These are phyloP conservation scores for Parochlus steinenii DNA, from an alignment of 2,888 invertebrate genomes.

Conservation along the genomic window DNA sequence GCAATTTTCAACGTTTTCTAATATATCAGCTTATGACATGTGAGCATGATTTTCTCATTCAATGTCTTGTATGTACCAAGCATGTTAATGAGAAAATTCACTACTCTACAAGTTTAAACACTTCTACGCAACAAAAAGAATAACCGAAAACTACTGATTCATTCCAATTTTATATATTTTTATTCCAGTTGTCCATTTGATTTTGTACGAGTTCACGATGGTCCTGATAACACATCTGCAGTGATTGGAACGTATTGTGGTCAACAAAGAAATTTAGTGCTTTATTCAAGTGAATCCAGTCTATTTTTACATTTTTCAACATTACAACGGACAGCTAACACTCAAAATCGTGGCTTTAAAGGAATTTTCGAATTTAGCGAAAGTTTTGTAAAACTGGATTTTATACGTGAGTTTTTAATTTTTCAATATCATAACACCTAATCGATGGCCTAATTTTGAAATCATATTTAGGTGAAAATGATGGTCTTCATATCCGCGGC, in stretches of 20 bases:
- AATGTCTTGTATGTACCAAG: no score
- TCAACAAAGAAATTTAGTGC: conserved; percentile 87
- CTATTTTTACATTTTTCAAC: conserved; percentile 86
- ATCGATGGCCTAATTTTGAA: background rate
- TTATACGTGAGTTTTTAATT: conserved; percentile 33
- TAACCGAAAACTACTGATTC: background rate
- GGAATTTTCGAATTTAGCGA: conserved; percentile 98
- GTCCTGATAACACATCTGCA: conserved; percentile 71
- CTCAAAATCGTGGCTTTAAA: conserved; percentile 95
- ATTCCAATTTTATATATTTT: conserved; percentile 7
- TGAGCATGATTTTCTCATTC: no score
- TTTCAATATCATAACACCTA: background rate
- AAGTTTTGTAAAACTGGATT: conserved; percentile 94
- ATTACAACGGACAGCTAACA: conserved; percentile 76
- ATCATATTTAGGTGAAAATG: conserved; percentile 83
- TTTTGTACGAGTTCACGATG: conserved; percentile 93
- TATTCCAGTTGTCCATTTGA: conserved; percentile 89
- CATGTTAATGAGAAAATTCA: no score
- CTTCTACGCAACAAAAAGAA: no score
- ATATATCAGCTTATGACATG: no score
- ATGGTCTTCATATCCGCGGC: conserved; percentile 88
- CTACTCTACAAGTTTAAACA: no score
- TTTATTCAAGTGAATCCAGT: conserved; percentile 84
- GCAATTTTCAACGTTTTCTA: no score
- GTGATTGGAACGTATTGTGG: conserved; percentile 95